Evolutionary conservation across 2,797 vertebrate genomes (phyloP), one percentile per base, ranked within the genome.

Genomic region (Microchirus variegatus): DNA sequence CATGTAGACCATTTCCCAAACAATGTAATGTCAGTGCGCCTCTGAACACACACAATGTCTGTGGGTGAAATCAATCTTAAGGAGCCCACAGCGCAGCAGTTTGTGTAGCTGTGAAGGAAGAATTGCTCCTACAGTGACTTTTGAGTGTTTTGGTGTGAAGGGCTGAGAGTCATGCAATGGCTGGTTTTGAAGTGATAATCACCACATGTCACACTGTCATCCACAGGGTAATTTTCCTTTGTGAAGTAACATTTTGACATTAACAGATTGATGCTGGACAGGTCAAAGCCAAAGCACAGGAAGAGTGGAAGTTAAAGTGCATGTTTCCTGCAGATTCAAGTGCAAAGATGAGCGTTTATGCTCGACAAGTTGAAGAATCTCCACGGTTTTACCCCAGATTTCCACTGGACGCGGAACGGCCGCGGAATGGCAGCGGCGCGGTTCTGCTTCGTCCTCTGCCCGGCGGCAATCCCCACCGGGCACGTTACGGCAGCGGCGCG

Each of bases 341-440:
- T 16, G 26, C 6, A 59, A 18, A 14, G 19, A 63, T 53, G 35
- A 66, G 53, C 37, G 67, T 50, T 7, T 40, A 31, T 82, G 78
- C 67, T 81, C 78, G 78, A 80, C 75, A 75, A 70, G 70, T 72
- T 60, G 47, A 86, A 83, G 75, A 78, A 85, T 87, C 84, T 89
- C 78, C 63, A 14, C 76, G 71, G 44, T 71, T 72, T n/a, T n/a
- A n/a, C n/a, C n/a, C n/a, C n/a, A n/a, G n/a, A n/a, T n/a, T n/a
- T n/a, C n/a, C n/a, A n/a, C n/a, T n/a, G n/a, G n/a, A n/a, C n/a
- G n/a, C n/a, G n/a, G n/a, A n/a, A n/a, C n/a, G n/a, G n/a, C n/a
- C n/a, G n/a, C n/a, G n/a, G n/a, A n/a, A n/a, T n/a, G n/a, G n/a
- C n/a, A n/a, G n/a, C n/a, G n/a, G n/a, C n/a, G n/a, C n/a, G n/a